A percentile compares a stretch with the other conserved stretches of the same genome.
phyloP scores from a whole-genome alignment of 2,888 invertebrate species.

The Pollenia labialis region DNA sequence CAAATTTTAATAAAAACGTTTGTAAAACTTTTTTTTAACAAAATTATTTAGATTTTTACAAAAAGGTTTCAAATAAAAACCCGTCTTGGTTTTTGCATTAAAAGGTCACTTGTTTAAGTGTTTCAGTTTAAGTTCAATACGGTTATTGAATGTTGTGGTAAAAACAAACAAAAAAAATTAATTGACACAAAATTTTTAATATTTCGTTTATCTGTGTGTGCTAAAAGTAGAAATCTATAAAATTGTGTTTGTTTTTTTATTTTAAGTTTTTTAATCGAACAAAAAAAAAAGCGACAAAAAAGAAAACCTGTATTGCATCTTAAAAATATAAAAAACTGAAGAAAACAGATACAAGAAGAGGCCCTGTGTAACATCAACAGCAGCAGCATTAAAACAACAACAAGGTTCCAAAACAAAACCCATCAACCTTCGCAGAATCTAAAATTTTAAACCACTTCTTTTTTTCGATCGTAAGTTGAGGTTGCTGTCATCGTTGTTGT shows the following conservation, averaged over 20 bases:
- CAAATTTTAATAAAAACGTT: background rate
- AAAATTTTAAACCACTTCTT: conserved; percentile 66
- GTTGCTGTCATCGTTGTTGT: conserved; percentile 2
- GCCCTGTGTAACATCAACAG: conserved; percentile 64
- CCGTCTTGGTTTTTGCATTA: conserved; percentile 46
- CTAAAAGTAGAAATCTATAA: conserved; percentile 65
- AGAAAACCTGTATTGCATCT: conserved; percentile 70
- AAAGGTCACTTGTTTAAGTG: conserved; percentile 71
- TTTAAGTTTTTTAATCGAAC: background rate
- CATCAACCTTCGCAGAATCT: conserved; percentile 73
- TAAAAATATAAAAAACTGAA: conserved; percentile 30
- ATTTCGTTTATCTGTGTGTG: conserved; percentile 46
- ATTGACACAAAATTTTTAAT: conserved; percentile 25
- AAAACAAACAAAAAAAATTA: conserved; percentile 16
- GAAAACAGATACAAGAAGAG: conserved; percentile 52
- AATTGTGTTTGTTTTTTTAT: conserved; percentile 22
- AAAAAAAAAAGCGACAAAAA: conserved; percentile 35
- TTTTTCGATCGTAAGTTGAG: conserved; percentile 1
- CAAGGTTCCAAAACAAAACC: conserved; percentile 64
- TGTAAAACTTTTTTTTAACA: background rate
- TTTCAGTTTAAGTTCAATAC: conserved; percentile 37
- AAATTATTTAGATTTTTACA: background rate
- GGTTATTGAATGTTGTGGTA: conserved; percentile 35
- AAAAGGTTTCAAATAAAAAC: conserved; percentile 43
- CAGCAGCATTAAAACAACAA: conserved; percentile 39